A percentile compares a stretch with the other conserved stretches of the same genome.
phyloP scores from a whole-genome alignment of 2,113 vertebrate genomes.

The Empidonax traillii region DNA sequence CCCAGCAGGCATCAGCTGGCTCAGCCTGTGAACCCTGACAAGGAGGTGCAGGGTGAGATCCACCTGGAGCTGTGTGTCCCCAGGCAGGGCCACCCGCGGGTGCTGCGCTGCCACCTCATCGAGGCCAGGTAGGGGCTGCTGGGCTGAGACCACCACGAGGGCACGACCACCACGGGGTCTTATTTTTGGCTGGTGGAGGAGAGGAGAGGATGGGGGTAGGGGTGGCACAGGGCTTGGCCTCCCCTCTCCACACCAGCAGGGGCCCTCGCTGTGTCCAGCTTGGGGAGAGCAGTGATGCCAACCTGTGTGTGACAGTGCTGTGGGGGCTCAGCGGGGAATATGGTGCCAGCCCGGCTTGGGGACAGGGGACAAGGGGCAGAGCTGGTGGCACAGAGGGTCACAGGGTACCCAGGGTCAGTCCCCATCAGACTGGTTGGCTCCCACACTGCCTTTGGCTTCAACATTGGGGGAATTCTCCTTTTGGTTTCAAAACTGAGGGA shows the following conservation, averaged over 20 bases:
- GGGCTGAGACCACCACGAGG: background rate
- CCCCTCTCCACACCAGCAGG: fast-evolving
- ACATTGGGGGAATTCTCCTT: background rate
- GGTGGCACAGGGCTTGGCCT: fast-evolving
- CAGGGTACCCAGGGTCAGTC: fast-evolving
- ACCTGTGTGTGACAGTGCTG: fast-evolving
- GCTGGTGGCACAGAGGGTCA: background rate
- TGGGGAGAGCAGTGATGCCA: background rate
- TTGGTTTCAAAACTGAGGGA: background rate
- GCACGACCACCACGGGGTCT: fast-evolving
- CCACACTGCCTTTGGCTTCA: fast-evolving
- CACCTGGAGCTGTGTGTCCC: constrained; percentile 77
- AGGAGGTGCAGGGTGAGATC: constrained; percentile 91
- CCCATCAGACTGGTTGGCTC: background rate
- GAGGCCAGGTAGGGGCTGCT: constrained; percentile 79
- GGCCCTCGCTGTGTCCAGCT: fast-evolving
- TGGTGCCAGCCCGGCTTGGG: background rate
- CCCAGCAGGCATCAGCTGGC: constrained; percentile 82
- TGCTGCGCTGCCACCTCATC: constrained; percentile 82
- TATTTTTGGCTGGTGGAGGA: background rate
- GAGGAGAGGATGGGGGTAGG: too few species aligned
- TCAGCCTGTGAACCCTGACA: constrained; percentile 82
- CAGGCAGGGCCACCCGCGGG: constrained; percentile 53
- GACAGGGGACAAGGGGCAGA: background rate
- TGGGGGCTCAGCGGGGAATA: background rate